These are phyloP conservation scores for Procambarus virginalis DNA, from an alignment of 1,140 invertebrate genomes.

Conservation along the genomic window DNA sequence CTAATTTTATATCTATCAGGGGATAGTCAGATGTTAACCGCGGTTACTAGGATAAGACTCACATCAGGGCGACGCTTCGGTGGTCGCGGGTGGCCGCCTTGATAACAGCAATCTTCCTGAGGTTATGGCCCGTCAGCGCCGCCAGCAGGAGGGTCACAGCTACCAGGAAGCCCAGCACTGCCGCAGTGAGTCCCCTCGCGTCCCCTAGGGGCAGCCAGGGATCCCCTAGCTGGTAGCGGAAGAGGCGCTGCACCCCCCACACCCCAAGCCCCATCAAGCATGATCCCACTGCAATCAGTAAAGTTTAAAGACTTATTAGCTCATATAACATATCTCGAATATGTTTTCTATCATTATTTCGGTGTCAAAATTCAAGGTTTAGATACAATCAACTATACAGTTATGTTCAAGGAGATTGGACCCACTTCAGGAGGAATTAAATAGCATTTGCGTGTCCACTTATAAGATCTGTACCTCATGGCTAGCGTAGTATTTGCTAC, in stretches of 20 bases:
- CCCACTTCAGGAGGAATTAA: no score
- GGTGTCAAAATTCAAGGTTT: no score
- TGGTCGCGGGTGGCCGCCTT: constrained; percentile 2
- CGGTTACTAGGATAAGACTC: not conserved
- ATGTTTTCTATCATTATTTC: no score
- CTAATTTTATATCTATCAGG: no score
- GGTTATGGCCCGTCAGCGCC: constrained; percentile 14
- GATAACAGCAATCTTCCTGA: not conserved
- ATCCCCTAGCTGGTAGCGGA: not conserved
- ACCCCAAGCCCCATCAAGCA: not conserved
- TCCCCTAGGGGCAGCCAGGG: constrained; percentile 26
- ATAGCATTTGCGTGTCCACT: no score
- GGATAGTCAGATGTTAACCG: no score
- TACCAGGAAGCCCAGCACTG: constrained; percentile 5
- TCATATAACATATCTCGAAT: no score
- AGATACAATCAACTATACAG: no score
- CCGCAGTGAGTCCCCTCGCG: not conserved
- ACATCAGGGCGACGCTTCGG: constrained; percentile 18
- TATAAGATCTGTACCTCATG: no score
- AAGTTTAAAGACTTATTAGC: not conserved
- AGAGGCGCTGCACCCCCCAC: constrained; percentile 9
- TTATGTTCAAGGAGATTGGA: no score
- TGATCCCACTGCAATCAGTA: constrained; percentile 7
- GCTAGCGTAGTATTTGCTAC: no score
- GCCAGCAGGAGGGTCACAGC: constrained; percentile 3